A percentile compares a stretch with the other conserved stretches of the same genome.
Evolutionary conservation across 2,113 vertebrate genomes (phyloP).

Genomic region (Alethe castanea): DNA sequence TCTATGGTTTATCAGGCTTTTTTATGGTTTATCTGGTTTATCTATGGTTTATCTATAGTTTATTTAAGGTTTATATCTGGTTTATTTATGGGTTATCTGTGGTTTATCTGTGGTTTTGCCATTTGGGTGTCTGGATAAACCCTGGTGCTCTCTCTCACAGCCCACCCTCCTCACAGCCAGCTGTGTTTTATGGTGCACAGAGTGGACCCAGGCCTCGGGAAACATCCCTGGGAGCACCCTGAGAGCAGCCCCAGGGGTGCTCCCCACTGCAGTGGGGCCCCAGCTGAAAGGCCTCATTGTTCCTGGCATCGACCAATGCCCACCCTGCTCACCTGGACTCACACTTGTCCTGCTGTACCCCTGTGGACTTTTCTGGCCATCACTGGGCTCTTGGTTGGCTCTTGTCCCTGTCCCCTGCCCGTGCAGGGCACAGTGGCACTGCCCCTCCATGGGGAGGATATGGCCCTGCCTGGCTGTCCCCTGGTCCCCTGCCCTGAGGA

Average conservation of each 20-base stretch:
- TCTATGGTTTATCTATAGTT: no score
- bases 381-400: neutral
- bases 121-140: neutral
- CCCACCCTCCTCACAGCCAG: neutral
- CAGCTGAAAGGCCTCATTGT: neutral
- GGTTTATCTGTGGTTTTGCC: no score
- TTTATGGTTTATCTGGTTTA: no score
- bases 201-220: neutral
- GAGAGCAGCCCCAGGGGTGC: neutral
- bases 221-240: neutral
- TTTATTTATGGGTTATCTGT: no score
- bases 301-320: neutral
- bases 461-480: neutral
- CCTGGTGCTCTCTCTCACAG: neutral
- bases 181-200: neutral
- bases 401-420: neutral
- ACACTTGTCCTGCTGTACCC: neutral
- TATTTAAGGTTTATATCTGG: no score
- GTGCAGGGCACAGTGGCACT: neutral
- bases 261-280: neutral
- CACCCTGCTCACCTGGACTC: neutral
- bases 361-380: neutral
- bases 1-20: no score
- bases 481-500: neutral
- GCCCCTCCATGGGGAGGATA: no score